Base-by-base conservation (phyloP, 2,113 vertebrate species). In the Paramisgurnus dabryanus region DNA sequence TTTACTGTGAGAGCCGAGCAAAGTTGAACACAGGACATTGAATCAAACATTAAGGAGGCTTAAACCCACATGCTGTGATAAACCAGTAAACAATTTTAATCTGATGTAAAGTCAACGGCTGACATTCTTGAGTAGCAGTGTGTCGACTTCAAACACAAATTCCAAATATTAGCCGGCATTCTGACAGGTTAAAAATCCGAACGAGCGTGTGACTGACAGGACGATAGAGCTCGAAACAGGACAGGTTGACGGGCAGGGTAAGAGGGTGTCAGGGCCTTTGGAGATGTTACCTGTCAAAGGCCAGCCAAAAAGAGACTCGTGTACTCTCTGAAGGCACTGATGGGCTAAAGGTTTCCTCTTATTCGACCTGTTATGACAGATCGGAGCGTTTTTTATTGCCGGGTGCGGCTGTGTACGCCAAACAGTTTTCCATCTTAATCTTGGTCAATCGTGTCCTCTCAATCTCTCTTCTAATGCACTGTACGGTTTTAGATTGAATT, bases 281-380 rank as follows among this genome's bases (percentile, higher is more conserved):
- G 76, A 84, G 80, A 79, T 85, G 80, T 85, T 82, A 85, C 65
- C 80, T 82, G 83, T 80, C 83, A 85, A 81, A 55, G 74, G 66
- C 71, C 50, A 53, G 70, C 69, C 63, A 40, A 67, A 75, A 34
- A 65, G 9, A 66, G n/a, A 12, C 55, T 60, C 39, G 45, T 55
- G 60, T n/a, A 10, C 34, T 79, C 71, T 66, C 60, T 34, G 57
- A 60, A 76, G 65, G 47, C 50, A 49, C 57, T 43, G 57, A 74
- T 18, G n/a, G 49, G 45, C 76, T 66, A 58, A 77, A 79, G 80
- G 67, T 76, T 84, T 84, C 58, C 57, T 65, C 68, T 84, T 70
- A 8, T 72, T 61, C 64, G 63, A 71, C 60, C 57, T 71, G 55
- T 47, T 70, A 60, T 79, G 72, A 73, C 80, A 85, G 77, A 18